phyloP scores from a whole-genome alignment of 2,797 vertebrate genomes.

The Cheirogaleus major region DNA sequence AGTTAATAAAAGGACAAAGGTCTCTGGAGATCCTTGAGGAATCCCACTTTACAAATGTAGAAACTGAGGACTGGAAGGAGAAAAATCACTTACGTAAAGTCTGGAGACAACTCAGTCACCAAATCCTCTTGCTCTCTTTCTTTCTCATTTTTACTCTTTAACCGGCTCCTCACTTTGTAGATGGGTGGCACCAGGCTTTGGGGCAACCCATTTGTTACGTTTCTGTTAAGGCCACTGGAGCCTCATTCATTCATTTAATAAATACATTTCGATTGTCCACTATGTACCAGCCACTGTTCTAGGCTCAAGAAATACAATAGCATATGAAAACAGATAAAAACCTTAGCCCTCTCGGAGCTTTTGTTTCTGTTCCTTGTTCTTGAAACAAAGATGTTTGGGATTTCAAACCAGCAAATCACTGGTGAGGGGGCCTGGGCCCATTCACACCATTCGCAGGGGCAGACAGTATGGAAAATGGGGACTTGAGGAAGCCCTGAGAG shows the following conservation, averaged over 20 bases:
- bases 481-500: not conserved
- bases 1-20: not conserved
- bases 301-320: not conserved
- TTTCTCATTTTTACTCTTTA: slow-evolving; percentile 19
- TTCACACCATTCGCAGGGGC: not conserved
- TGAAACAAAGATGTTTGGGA: not conserved
- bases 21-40: not conserved
- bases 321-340: not conserved
- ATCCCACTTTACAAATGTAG: not conserved
- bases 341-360: not conserved
- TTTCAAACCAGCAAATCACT: not conserved
- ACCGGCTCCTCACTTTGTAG: not conserved
- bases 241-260: not conserved
- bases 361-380: not conserved
- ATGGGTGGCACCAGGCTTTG: not conserved
- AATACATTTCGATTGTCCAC: not conserved
- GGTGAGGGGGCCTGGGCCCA: not conserved
- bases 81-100: not conserved
- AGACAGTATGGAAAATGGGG: not conserved
- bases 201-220: not conserved
- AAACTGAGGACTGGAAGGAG: not conserved
- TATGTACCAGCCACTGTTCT: slow-evolving; percentile 9
- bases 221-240: not conserved
- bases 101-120: not conserved
- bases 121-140: not conserved